Evolutionary conservation across 2,113 vertebrate genomes (phyloP).

Genomic region (Eulacestoma nigropectus): DNA sequence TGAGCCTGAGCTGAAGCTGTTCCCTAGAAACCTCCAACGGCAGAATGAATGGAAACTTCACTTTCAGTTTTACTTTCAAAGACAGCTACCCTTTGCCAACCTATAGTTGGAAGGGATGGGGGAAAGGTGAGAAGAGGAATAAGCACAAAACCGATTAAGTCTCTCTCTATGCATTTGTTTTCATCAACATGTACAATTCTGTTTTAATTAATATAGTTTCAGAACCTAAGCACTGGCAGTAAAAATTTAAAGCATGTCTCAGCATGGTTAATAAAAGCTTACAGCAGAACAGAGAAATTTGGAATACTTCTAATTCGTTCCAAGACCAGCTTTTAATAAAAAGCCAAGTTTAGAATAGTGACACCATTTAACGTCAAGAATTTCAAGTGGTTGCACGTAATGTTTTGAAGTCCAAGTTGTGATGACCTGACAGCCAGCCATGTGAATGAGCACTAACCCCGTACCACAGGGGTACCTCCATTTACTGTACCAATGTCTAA

Average conservation of each 20-base stretch:
- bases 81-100: background rate
- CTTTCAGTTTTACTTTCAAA: background rate
- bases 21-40: background rate
- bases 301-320: background rate
- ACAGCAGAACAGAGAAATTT: background rate
- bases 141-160: background rate
- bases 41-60: background rate
- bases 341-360: background rate
- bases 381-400: background rate
- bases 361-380: background rate
- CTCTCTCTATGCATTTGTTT: background rate
- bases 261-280: background rate
- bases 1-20: background rate
- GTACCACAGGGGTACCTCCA: background rate
- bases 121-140: background rate
- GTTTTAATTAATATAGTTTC: background rate
- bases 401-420: background rate
- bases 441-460: background rate
- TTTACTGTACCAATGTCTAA: accelerated
- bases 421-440: background rate
- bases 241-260: background rate
- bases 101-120: accelerated
- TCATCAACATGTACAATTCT: background rate
- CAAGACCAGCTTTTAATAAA: background rate
- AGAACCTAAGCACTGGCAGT: background rate